phyloP scores from a whole-genome alignment of 2,888 invertebrate species.

The Hermaeophaga mercurialis region DNA sequence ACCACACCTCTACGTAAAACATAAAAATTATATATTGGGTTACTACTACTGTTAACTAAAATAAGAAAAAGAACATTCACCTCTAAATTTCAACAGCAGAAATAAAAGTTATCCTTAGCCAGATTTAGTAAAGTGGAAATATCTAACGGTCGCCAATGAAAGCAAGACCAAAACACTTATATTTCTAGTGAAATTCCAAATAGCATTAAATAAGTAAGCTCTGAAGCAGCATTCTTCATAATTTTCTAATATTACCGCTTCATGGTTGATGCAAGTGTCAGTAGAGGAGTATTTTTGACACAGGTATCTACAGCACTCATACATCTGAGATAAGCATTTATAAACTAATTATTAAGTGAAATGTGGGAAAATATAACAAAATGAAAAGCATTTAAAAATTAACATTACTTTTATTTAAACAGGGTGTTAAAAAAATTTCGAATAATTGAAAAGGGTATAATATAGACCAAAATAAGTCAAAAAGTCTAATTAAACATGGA shows the following conservation, averaged over 20 bases:
- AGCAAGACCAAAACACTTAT: conserved; percentile 24
- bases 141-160: conserved; percentile 26
- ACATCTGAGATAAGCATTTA: conserved; percentile 20
- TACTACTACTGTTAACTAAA: background rate
- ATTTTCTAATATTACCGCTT: conserved; percentile 1
- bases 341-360: too few relatives aligned
- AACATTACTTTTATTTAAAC: too few relatives aligned
- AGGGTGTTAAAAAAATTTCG: too few relatives aligned
- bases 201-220: conserved; percentile 16
- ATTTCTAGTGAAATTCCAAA: conserved; percentile 25
- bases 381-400: too few relatives aligned
- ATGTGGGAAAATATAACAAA: too few relatives aligned
- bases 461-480: too few relatives aligned
- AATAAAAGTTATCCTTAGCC: background rate
- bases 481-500: too few relatives aligned
- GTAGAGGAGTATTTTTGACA: conserved; percentile 12
- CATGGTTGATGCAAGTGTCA: conserved; percentile 7
- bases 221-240: conserved; percentile 14
- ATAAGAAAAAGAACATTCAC: conserved; percentile 1
- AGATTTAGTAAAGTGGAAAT: conserved; percentile 17
- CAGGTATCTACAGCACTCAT: conserved; percentile 21
- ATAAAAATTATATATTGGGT: too few relatives aligned
- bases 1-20: too few relatives aligned
- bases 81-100: background rate
- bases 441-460: too few relatives aligned